Evolutionary conservation across 2,797 vertebrate genomes (phyloP).

Genomic region (Amphiprion clarkii): DNA sequence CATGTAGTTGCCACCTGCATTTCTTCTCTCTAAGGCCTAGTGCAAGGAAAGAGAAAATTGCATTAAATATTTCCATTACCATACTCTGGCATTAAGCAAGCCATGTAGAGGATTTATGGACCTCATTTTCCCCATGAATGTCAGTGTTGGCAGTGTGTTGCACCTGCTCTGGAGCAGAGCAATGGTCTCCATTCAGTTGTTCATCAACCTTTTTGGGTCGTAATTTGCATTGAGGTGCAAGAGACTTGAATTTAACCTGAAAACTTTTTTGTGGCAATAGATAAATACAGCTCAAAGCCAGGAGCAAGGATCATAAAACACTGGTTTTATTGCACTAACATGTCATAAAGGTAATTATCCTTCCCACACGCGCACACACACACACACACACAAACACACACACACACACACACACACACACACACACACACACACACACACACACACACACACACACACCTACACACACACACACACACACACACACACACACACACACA

Average conservation of each 20-base stretch:
- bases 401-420: conserved; percentile 31
- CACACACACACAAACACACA: background rate
- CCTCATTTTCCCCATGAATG: conserved; percentile 29
- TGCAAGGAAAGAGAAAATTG: conserved; percentile 2
- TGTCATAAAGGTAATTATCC: conserved; percentile 69
- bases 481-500: background rate
- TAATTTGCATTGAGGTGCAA: conserved; percentile 50
- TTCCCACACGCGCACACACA: conserved; percentile 8
- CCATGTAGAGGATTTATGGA: conserved; percentile 50
- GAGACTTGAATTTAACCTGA: conserved; percentile 55
- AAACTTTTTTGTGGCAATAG: conserved; percentile 56
- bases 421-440: conserved; percentile 14
- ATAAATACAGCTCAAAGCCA: conserved; percentile 56
- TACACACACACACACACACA: background rate
- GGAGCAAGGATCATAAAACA: conserved; percentile 61
- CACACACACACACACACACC: background rate
- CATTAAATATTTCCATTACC: conserved; percentile 15
- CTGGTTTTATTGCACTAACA: conserved; percentile 71
- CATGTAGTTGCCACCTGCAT: background rate
- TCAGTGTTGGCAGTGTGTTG: conserved; percentile 11
- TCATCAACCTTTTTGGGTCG: conserved; percentile 50
- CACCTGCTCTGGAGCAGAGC: conserved; percentile 34
- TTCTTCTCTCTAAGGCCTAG: conserved; percentile 14
- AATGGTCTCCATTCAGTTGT: conserved; percentile 42
- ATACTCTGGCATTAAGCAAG: conserved; percentile 33